Base-by-base conservation (phyloP, 30 jellyfish, hydroid and myxozoan genomes). In the Phacellophora camtschatica region DNA sequence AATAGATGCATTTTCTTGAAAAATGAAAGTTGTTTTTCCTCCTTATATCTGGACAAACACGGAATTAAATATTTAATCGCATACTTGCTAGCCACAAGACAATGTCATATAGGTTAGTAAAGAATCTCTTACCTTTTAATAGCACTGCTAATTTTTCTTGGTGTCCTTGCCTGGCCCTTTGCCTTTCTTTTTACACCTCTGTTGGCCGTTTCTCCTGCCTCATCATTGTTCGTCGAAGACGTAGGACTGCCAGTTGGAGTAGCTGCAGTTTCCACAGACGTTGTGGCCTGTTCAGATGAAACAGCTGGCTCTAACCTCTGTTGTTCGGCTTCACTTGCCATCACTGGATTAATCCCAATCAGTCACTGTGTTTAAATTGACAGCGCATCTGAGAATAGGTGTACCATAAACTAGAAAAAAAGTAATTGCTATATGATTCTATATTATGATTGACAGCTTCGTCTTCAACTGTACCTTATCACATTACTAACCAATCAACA, bases 321-420 rank as follows among this genome's bases (percentile, higher is more conserved):
- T 25, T 66, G 91, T 63, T 80, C 81, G 35, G 91, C 33, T 71
- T 80, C 91, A 57, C 91, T 80, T 51, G 91, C 91, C 91, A 80
- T 80, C 18, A 16, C 18, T 0, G 23, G 71, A 7, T 57, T 22
- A 42, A 51, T 24, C 27, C 39, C 42, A n/a, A 10, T n/a, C 18
- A 5, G 1, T 29, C 51, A 59, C 19, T 29, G 51, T 4, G 34
- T 23, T 54, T 29, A 29, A 50, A n/a, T n/a, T n/a, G n/a, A n/a
- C n/a, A n/a, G n/a, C n/a, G n/a, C n/a, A n/a, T n/a, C n/a, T n/a
- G n/a, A n/a, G n/a, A n/a, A n/a, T n/a, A n/a, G n/a, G n/a, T n/a
- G n/a, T n/a, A n/a, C n/a, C n/a, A n/a, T n/a, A n/a, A n/a, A n/a
- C n/a, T n/a, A n/a, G n/a, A n/a, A n/a, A n/a, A n/a, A n/a, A n/a